Base-by-base conservation (phyloP, 2,797 vertebrate genomes). In the Pipistrellus pygmaeus region DNA sequence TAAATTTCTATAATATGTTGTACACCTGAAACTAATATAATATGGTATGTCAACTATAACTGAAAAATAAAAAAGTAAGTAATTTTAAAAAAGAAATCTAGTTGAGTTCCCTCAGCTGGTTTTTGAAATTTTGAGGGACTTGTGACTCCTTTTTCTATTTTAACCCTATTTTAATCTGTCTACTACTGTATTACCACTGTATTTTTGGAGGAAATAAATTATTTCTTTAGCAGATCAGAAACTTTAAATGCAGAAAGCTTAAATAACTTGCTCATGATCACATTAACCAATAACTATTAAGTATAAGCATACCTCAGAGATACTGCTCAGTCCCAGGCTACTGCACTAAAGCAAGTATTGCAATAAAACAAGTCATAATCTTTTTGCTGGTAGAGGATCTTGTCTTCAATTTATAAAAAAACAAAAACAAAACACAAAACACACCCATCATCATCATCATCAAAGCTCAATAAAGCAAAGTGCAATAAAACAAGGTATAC, bases 11-110 rank as follows among this genome's bases (percentile, higher is more conserved):
- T 60, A 78, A 35, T 48, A 82, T 46, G 41, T 15, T 66, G 30
- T 48, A 66, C 30, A 82, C 41, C 57, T 23, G 12, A 64, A 64
- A 64, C 60, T 41, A 60, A 60, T n/a, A 82, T 32, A 64, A 82
- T 82, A 64, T 46, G 64, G 80, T 64, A n/a, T 64, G 18, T 66
- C 60, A 66, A 46, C 7, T 66, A 8, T 66, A 82, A 66, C 20
- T 82, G 60, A n/a, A n/a, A 82, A 82, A 44, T 64, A 82, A 64
- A 46, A 46, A 76, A 12, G 25, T 76, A 23, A 44, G 41, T 80
- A 82, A 48, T 38, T 80, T 82, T 64, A 12, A 44, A 82, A 38
- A 83, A 95, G 11, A 89, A 85, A 95, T 92, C n/a, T 82, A 86
- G 18, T 87, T 6, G 3, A 81, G 62, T 76, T 88, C 89, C 51